Percentiles rank a stretch among this genome's conserved stretches.
Conservation (phyloP, 2,113 vertebrate genomes). For the Xiphias gladius region DNA sequence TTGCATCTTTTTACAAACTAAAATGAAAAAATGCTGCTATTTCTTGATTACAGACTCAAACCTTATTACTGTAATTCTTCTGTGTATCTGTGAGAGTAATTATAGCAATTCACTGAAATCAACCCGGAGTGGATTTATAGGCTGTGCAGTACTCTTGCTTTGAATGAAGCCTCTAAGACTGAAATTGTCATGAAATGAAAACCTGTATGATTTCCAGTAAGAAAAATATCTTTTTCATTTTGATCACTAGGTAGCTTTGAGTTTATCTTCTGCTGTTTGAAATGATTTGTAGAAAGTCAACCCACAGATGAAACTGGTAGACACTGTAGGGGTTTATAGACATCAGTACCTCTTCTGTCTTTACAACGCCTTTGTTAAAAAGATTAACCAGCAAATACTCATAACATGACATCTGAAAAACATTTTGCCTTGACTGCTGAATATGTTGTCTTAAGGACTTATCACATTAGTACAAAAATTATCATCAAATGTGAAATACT, state of each 20-base stretch:
- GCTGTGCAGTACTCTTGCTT: constrained; percentile 3
- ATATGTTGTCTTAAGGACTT: neutral
- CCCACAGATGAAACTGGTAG: neutral
- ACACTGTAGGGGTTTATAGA: neutral
- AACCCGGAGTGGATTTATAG: constrained; percentile 24
- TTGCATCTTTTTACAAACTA: neutral
- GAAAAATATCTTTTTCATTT: neutral
- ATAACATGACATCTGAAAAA: too few relatives aligned
- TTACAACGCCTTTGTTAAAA: neutral
- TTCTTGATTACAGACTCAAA: constrained; percentile 15
- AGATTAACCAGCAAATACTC: neutral
- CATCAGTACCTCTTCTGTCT: neutral
- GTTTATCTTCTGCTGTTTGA: neutral
- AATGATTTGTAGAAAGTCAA: neutral
- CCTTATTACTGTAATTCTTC: constrained; percentile 12
- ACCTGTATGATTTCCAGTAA: neutral
- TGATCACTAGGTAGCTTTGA: neutral
- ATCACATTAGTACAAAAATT: neutral
- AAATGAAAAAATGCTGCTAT: neutral
- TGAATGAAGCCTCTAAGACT: neutral
- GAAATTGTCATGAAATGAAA: constrained; percentile 3
- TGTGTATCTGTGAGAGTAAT: constrained; percentile 15
- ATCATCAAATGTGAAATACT: neutral
- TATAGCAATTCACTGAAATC: constrained; percentile 34
- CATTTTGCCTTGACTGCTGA: neutral